Evolutionary conservation across 2,888 invertebrate species (phyloP), one percentile per base, ranked within the genome.

Genomic region (Matsumyia berberina): DNA sequence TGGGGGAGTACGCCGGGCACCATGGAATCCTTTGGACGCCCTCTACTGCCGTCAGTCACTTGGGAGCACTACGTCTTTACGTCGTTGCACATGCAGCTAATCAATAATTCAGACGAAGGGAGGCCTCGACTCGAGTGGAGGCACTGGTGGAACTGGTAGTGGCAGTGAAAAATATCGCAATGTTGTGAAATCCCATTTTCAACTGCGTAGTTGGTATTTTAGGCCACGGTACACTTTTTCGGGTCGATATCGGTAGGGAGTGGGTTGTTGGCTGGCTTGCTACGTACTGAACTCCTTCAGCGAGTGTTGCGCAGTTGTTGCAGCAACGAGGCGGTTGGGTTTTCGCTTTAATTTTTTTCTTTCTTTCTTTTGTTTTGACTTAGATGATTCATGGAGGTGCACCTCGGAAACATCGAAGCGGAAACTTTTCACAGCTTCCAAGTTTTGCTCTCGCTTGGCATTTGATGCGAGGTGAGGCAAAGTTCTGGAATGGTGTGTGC

Each of bases 291-390:
- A 46, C 70, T 37, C 67, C 73, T 37, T 15, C 58, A 42, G 35
- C 53, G 4, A 24, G 51, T 70, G 72, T 46, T 83, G 83, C 78
- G 83, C 73, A 78, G 78, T 83, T 83, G 67, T 72, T 83, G 78
- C 82, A 60, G 17, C 74, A 9, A 46, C 60, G 35, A 57, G 35
- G 46, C 2, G 46, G 29, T n/a, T 44, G 29, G 0, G n/a, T n/a
- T n/a, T n/a, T n/a, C n/a, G n/a, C n/a, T n/a, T n/a, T 5, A 15
- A 0, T 11, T 24, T 51, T 29, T n/a, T 55, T n/a, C 39, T 2
- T n/a, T 37, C 42, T 37, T 17, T 44, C 12, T 60, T 37, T 11
- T 19, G 5, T 8, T n/a, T n/a, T n/a, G n/a, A n/a, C n/a, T n/a
- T n/a, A 15, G 33, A 57, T 62, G 62, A 66, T 51, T 76, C 70